Percentiles rank a stretch among this genome's conserved stretches.
phyloP scores from a whole-genome alignment of 1,140 invertebrate species.

The Probaryconus sp. region DNA sequence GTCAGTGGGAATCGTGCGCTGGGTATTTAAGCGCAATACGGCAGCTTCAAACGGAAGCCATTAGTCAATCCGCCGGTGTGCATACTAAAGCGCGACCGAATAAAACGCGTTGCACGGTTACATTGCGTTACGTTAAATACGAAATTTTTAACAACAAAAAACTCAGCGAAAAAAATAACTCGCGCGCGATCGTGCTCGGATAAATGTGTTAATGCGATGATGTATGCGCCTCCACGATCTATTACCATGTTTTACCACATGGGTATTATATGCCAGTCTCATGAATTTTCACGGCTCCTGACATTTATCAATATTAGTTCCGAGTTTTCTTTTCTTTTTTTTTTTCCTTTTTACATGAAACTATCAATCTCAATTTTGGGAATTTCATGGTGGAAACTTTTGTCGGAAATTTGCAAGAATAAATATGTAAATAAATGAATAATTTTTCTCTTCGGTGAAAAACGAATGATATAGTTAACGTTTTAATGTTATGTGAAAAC shows the following conservation, averaged over 20 bases:
- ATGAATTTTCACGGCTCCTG: no score
- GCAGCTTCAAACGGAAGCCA: conserved; percentile 41
- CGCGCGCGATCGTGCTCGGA: no score
- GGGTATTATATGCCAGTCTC: neutral
- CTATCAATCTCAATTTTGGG: no score
- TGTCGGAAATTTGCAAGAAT: no score
- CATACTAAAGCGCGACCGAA: conserved; percentile 30
- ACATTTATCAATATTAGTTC: neutral
- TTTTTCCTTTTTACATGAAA: no score
- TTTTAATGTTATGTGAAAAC: no score
- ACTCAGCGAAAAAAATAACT: conserved; percentile 20
- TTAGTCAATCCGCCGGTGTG: conserved; percentile 38
- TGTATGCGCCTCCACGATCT: conserved; percentile 6
- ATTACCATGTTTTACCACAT: conserved; percentile 2
- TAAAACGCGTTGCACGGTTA: conserved; percentile 10
- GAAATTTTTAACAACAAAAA: neutral
- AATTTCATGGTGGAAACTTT: no score
- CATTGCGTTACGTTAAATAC: conserved; percentile 29
- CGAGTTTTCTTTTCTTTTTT: no score
- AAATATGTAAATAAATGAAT: no score
- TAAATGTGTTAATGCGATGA: conserved; percentile 24
- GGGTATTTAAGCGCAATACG: conserved; percentile 40
- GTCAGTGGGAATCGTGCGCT: conserved; percentile 35
- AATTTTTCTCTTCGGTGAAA: no score
- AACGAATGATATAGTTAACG: no score